These are phyloP conservation scores for Catocala fraxini DNA, from an alignment of 2,888 invertebrate species.

Conservation along the genomic window DNA sequence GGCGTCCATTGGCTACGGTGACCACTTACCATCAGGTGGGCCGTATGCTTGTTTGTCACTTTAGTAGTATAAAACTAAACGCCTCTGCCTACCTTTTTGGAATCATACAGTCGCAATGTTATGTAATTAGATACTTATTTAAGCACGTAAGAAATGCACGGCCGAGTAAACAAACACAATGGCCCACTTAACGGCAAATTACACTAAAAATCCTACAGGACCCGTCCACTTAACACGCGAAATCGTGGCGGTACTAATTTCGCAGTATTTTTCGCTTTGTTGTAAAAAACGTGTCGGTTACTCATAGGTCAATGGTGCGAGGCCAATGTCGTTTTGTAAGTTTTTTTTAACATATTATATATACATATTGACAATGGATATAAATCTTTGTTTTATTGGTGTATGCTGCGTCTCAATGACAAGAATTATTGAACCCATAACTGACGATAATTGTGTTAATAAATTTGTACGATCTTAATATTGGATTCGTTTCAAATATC, in stretches of 20 bases:
- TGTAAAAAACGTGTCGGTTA: conserved; percentile 69
- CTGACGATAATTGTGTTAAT: conserved; percentile 37
- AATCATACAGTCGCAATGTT: too few relatives aligned
- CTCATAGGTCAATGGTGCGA: conserved; percentile 82
- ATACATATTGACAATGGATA: conserved; percentile 47
- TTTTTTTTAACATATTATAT: conserved; percentile 56
- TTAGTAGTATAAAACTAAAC: too few relatives aligned
- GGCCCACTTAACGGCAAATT: not conserved
- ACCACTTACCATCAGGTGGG: too few relatives aligned
- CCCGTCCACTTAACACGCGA: conserved; percentile 20
- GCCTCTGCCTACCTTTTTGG: too few relatives aligned
- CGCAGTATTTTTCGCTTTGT: conserved; percentile 57
- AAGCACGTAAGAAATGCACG: too few relatives aligned
- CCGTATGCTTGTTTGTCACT: too few relatives aligned
- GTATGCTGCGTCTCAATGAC: conserved; percentile 27
- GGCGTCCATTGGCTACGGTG: too few relatives aligned
- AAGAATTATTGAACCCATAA: conserved; percentile 46
- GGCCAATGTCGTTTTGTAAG: conserved; percentile 60
- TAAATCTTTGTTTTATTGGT: conserved; percentile 56
- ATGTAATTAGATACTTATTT: too few relatives aligned
- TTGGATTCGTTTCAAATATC: too few relatives aligned
- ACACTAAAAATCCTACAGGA: conserved; percentile 12
- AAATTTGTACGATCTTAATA: conserved; percentile 25
- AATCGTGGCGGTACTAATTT: conserved; percentile 43
- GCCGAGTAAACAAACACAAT: conserved; percentile 11